A percentile compares a stretch with the other conserved stretches of the same genome.
phyloP scores from a whole-genome alignment of 2,797 vertebrate genomes.

The Dendrocincla fuliginosa region DNA sequence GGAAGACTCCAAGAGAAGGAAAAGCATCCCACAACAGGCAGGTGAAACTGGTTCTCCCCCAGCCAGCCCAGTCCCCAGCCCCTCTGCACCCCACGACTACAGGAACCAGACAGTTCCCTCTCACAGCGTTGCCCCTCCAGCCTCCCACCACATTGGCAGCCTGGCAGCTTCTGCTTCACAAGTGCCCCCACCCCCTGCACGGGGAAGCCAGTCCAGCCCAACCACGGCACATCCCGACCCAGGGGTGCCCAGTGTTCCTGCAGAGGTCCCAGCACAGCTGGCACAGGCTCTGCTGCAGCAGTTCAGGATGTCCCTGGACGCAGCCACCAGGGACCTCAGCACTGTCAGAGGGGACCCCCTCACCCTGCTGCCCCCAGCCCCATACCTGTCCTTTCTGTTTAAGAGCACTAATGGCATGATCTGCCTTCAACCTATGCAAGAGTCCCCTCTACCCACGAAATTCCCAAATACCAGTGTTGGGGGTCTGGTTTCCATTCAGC shows the following conservation, averaged over 20 bases:
- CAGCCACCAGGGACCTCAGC: neutral
- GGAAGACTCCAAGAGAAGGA: neutral
- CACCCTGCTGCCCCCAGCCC: neutral
- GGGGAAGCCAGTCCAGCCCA: neutral
- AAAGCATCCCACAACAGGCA: neutral
- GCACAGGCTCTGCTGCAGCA: neutral
- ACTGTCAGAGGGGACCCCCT: neutral
- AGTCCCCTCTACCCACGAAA: neutral
- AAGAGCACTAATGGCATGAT: neutral
- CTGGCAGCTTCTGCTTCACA: neutral
- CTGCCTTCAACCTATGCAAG: constrained; percentile 41
- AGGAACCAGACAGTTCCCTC: neutral
- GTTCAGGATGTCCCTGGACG: accelerated
- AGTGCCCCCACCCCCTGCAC: accelerated
- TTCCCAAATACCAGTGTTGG: neutral
- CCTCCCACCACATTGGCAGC: neutral
- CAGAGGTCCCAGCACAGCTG: neutral
- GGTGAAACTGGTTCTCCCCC: neutral
- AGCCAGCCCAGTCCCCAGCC: neutral
- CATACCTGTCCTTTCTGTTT: neutral
- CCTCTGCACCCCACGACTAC: neutral
- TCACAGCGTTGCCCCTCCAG: neutral
- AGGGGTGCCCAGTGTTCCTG: neutral
- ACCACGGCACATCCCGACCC: accelerated
- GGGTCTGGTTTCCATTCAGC: constrained; percentile 13